Evolutionary conservation across 1,140 invertebrate genomes (phyloP).

Genomic region (Ceratitis capitata): DNA sequence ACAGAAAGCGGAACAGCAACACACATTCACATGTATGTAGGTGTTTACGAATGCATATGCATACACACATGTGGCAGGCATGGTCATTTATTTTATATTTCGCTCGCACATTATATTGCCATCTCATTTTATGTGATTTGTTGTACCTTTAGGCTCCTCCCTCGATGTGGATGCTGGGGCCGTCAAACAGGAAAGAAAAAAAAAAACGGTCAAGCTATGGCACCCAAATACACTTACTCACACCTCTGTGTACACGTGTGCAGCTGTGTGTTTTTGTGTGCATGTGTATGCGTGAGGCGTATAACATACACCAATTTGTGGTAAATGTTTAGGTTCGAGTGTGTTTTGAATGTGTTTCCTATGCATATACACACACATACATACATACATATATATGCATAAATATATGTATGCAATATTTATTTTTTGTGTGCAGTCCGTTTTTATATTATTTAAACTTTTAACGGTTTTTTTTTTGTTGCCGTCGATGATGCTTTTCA

Average conservation of each 20-base stretch:
- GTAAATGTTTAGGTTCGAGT: constrained; percentile 34
- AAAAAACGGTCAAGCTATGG: neutral
- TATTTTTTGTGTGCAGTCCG: neutral
- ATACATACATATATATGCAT: neutral
- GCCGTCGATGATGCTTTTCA: neutral
- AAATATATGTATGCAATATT: neutral
- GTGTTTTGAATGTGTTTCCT: neutral
- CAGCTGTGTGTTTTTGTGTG: neutral
- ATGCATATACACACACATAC: neutral
- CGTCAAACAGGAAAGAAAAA: neutral
- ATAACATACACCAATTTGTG: constrained; percentile 21
- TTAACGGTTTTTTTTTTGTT: neutral
- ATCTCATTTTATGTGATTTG: constrained; percentile 30
- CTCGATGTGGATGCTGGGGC: constrained; percentile 10
- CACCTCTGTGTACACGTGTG: neutral
- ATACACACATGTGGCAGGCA: neutral
- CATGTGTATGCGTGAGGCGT: neutral
- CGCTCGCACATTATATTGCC: neutral
- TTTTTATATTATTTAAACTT: constrained; percentile 20
- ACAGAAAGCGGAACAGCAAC: neutral
- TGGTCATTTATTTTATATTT: neutral
- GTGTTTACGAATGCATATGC: neutral
- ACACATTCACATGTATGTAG: neutral
- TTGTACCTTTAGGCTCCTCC: constrained; percentile 36
- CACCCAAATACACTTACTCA: too few species aligned